Evolutionary conservation across 2,888 invertebrate species (phyloP).

Genomic region (Diaperis boleti): DNA sequence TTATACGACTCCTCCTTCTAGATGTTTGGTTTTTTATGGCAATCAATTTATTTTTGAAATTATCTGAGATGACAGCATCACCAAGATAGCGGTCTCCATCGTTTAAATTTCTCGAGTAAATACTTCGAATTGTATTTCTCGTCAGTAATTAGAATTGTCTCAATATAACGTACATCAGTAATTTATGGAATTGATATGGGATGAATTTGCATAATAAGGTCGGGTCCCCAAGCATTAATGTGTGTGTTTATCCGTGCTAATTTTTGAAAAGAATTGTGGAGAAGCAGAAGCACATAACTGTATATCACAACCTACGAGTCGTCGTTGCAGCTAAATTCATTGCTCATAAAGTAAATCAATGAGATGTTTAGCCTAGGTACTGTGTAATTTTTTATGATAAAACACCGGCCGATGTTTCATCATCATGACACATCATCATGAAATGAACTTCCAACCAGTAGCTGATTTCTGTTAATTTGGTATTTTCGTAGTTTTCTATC

Average conservation of each 20-base stretch:
- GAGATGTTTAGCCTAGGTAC: constrained; percentile 15
- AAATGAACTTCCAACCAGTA: background rate
- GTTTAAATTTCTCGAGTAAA: background rate
- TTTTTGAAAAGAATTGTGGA: constrained; percentile 1
- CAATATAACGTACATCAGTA: background rate
- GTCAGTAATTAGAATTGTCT: background rate
- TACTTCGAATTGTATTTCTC: background rate
- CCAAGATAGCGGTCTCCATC: background rate
- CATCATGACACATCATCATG: background rate
- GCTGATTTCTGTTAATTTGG: background rate
- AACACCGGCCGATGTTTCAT: constrained; percentile 13
- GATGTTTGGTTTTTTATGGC: too few species aligned
- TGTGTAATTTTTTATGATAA: constrained; percentile 24
- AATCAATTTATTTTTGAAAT: background rate
- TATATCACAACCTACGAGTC: constrained; percentile 9
- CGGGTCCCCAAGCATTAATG: background rate
- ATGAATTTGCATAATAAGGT: constrained; percentile 21
- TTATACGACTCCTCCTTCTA: too few species aligned
- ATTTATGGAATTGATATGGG: constrained; percentile 10
- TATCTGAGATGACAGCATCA: too few species aligned
- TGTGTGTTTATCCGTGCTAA: constrained; percentile 1
- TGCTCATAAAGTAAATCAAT: constrained; percentile 29
- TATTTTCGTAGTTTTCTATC: constrained; percentile 25
- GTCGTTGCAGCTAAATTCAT: constrained; percentile 12
- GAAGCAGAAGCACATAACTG: constrained; percentile 7